phyloP scores from a whole-genome alignment of 2,888 invertebrate genomes.

The Osmoderma eremita region DNA sequence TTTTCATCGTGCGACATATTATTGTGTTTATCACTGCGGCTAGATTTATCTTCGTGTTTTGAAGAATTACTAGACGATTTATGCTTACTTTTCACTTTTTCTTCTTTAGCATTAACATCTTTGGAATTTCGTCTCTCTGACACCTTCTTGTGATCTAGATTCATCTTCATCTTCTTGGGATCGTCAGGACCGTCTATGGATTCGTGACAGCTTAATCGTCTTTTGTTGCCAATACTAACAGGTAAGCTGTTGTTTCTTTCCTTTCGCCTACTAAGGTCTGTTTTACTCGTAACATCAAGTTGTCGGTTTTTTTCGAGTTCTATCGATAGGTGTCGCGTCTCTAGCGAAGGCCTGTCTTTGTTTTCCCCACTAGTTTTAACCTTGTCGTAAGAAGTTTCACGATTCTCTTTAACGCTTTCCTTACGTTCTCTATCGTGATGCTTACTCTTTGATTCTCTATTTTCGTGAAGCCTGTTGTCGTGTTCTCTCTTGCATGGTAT shows the following conservation, averaged over 20 bases:
- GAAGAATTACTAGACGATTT: conserved; percentile 70
- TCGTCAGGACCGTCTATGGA: conserved; percentile 69
- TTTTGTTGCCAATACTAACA: conserved; percentile 74
- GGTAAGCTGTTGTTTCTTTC: conserved; percentile 73
- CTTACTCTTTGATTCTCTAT: conserved; percentile 53
- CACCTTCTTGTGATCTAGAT: conserved; percentile 65
- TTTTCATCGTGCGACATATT: conserved; percentile 62
- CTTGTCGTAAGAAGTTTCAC: conserved; percentile 67
- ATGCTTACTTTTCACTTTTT: conserved; percentile 64
- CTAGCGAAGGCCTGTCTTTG: conserved; percentile 56
- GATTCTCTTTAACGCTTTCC: conserved; percentile 64
- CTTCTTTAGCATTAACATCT: conserved; percentile 65
- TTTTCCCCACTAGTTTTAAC: conserved; percentile 58
- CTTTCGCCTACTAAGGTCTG: conserved; percentile 65
- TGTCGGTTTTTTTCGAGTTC: conserved; percentile 62
- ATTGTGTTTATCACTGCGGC: conserved; percentile 70
- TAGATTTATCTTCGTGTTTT: conserved; percentile 68
- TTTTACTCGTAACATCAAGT: conserved; percentile 52
- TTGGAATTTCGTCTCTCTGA: conserved; percentile 77
- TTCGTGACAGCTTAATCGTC: conserved; percentile 83
- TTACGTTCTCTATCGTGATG: conserved; percentile 63
- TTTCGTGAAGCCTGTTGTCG: conserved; percentile 46
- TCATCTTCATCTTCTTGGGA: conserved; percentile 71
- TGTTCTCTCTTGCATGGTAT: conserved; percentile 28
- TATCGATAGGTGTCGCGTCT: conserved; percentile 65